phyloP scores from a whole-genome alignment of 2,797 vertebrate genomes.

The Acipenser ruthenus region DNA sequence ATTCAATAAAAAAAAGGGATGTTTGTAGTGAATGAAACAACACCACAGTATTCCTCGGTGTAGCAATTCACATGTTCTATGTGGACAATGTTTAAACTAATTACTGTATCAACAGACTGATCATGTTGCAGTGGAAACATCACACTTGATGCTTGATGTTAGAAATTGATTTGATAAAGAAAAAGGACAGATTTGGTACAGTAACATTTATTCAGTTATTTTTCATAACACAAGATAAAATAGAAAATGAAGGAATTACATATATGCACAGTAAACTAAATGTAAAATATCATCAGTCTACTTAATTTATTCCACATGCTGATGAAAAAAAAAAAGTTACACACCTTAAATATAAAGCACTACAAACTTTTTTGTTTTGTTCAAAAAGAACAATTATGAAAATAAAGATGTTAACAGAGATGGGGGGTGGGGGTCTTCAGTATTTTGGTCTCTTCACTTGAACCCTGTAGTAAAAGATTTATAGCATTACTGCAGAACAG shows the following conservation, averaged over 20 bases:
- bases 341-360: background rate
- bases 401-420: background rate
- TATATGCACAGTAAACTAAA: background rate
- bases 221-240: background rate
- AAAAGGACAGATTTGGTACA: background rate
- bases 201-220: background rate
- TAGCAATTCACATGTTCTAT: no score
- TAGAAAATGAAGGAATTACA: slow-evolving; percentile 3
- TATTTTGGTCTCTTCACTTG: slow-evolving; percentile 89
- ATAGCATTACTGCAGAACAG: background rate
- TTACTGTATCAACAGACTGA: no score
- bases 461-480: slow-evolving; percentile 57
- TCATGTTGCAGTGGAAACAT: no score
- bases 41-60: no score
- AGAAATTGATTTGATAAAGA: background rate
- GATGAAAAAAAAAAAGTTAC: slow-evolving; percentile 7
- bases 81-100: no score
- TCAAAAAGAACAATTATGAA: slow-evolving; percentile 6
- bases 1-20: no score
- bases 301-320: background rate
- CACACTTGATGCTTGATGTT: no score
- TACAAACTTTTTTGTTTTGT: slow-evolving; percentile 3
- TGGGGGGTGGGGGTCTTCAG: slow-evolving; percentile 38
- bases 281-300: background rate
- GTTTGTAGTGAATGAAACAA: no score